A percentile compares a stretch with the other conserved stretches of the same genome.
Evolutionary conservation across 2,113 vertebrate genomes (phyloP).

Genomic region (Plecturocebus donacophilus): DNA sequence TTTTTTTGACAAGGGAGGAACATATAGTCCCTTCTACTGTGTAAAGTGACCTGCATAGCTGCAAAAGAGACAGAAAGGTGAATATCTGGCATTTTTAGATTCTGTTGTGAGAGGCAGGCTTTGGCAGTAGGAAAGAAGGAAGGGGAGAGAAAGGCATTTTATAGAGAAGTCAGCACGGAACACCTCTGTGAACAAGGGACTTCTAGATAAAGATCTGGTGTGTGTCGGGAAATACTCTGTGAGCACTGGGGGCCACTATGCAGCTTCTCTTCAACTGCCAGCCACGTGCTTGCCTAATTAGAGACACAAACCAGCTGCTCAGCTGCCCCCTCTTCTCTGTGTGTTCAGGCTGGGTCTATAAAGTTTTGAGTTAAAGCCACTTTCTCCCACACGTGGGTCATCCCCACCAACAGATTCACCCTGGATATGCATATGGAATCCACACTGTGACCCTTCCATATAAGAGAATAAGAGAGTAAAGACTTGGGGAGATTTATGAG

Average conservation of each 20-base stretch:
- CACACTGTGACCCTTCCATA: not conserved
- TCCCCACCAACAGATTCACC: not conserved
- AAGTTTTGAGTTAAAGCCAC: not conserved
- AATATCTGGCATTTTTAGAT: not conserved
- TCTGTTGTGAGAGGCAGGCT: not conserved
- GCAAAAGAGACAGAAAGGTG: not conserved
- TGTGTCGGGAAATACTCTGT: not conserved
- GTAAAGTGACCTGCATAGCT: not conserved
- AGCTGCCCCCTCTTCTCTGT: rapidly evolving
- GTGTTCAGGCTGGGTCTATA: not conserved
- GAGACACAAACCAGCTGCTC: not conserved
- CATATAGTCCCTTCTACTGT: not conserved
- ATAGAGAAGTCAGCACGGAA: not conserved
- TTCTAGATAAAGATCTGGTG: not conserved
- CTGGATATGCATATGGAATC: rapidly evolving
- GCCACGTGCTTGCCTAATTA: not conserved
- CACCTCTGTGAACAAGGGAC: not conserved
- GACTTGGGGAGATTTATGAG: not conserved
- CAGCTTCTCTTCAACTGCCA: not conserved
- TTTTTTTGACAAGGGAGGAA: not conserved
- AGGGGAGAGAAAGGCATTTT: not conserved
- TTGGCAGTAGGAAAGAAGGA: not conserved
- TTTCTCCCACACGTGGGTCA: not conserved
- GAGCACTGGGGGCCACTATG: not conserved
- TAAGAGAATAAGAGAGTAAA: not conserved